Percentiles rank a stretch among this genome's conserved stretches.
phyloP scores from a whole-genome alignment of 2,797 vertebrate genomes.

The Clarias laeviceps region DNA sequence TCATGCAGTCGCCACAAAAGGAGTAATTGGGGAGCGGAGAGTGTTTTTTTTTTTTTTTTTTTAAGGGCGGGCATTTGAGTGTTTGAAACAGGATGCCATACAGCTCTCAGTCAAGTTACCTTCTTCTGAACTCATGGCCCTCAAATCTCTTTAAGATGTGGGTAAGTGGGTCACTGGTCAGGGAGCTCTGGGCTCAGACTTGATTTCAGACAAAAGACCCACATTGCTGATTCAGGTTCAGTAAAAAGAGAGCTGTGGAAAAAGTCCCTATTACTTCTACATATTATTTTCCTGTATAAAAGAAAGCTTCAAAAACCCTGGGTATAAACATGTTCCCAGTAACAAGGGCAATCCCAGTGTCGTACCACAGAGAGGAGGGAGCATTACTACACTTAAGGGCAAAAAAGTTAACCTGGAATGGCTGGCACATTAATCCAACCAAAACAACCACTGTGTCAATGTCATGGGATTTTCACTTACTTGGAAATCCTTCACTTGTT shows the following conservation, averaged over 20 bases:
- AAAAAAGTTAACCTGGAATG: slow-evolving; percentile 68
- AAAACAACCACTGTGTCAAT: slow-evolving; percentile 67
- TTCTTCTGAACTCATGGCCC: slow-evolving; percentile 78
- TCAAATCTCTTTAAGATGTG: slow-evolving; percentile 72
- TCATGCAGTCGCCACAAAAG: slow-evolving; percentile 60
- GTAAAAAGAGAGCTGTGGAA: slow-evolving; percentile 54
- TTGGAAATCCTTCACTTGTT: slow-evolving; percentile 40
- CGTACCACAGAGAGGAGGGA: slow-evolving; percentile 53
- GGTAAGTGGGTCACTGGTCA: slow-evolving; percentile 76
- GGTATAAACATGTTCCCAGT: slow-evolving; percentile 36
- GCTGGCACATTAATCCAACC: slow-evolving; percentile 76
- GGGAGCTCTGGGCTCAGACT: slow-evolving; percentile 65
- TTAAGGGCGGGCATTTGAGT: slow-evolving; percentile 58
- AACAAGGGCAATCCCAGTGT: slow-evolving; percentile 35
- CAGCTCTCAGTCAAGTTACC: slow-evolving; percentile 73
- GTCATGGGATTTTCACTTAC: slow-evolving; percentile 54
- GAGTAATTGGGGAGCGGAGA: slow-evolving; percentile 46
- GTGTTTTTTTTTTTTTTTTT: neutral
- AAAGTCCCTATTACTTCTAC: slow-evolving; percentile 41
- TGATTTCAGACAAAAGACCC: slow-evolving; percentile 67
- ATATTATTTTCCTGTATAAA: slow-evolving; percentile 61
- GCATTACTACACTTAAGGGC: slow-evolving; percentile 47
- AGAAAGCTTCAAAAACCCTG: slow-evolving; percentile 36
- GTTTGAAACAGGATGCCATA: slow-evolving; percentile 76
- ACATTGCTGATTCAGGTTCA: slow-evolving; percentile 69